Base-by-base conservation (phyloP, 2,113 vertebrate species). In the Pipa parva region DNA sequence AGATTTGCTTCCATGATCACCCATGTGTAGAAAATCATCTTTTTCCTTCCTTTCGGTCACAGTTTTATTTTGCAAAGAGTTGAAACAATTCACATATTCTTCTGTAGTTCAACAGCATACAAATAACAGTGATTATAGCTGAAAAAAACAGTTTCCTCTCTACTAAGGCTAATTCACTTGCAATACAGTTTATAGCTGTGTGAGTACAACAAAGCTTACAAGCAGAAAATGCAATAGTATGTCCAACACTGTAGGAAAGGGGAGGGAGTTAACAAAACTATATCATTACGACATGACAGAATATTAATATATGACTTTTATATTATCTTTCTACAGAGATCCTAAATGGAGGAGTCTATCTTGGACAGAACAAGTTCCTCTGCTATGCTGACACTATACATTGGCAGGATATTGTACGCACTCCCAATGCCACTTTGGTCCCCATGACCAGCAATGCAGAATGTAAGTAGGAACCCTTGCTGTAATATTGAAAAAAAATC, bases 321-420 rank as follows among this genome's bases (percentile, higher is more conserved):
- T 73, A 20, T 72, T 50, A 69, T 27, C 78, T 73, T 60, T 56
- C 1, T 63, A 71, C 87, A 98, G 95, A 98, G 86, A 94, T 97
- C 72, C 87, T 97, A 74, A 95, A 94, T 51, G 96, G 96, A 20
- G 96, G 96, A 0, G 93, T 97, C 24, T 97, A 97, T 1, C 93
- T 98, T 51, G 94, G 94, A 76, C 94, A 96, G 89, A 98, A 97
- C 86, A 94, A 94, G 76, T 97, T 97, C 55, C 87, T 98, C 9
- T 97, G 95, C 79, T 93, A 97, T 1, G 92, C 94, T 3, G 93
- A 98, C 78, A 97, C 93, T 69, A 94, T 98, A 79, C 93, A 97
- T 49, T 98, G 96, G 96, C 91, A 92, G 55, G 96, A 98, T 73
- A 97, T 97, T 21, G 93, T 96, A 73, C 90, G 94, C 62, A 95